Conservation (phyloP, 2,113 vertebrate genomes). For the Rostratula benghalensis region DNA sequence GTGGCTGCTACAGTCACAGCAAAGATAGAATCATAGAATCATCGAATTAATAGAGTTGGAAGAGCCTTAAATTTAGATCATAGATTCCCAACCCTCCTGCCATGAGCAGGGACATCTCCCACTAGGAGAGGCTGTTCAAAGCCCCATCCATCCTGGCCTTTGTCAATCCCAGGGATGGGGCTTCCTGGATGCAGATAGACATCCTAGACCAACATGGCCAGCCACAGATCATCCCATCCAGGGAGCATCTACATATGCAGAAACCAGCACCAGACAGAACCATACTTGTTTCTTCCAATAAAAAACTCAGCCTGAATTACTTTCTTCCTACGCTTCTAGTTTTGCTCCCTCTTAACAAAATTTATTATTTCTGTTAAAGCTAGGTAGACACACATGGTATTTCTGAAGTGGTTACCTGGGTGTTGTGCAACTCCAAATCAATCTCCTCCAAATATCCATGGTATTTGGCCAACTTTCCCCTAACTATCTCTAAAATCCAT, state of each 20-base stretch:
- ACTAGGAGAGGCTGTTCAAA: too few relatives aligned
- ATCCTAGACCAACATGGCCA: not conserved
- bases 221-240: not conserved
- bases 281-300: not conserved
- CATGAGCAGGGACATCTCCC: too few relatives aligned
- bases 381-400: not conserved
- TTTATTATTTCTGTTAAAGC: not conserved
- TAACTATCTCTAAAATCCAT: not conserved
- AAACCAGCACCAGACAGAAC: not conserved
- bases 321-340: not conserved
- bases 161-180: too few relatives aligned
- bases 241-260: not conserved
- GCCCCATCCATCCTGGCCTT: too few relatives aligned
- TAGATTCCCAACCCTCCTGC: too few relatives aligned
- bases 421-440: not conserved
- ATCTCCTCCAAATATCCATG: not conserved
- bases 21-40: not conserved
- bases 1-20: accelerated
- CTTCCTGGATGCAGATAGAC: not conserved
- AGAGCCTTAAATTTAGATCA: too few relatives aligned
- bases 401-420: not conserved
- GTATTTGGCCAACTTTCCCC: not conserved
- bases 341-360: not conserved
- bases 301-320: not conserved
- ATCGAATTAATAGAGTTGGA: too few relatives aligned